Base-by-base conservation (phyloP, 1,140 invertebrate species). In the Scaptomyza pallida region DNA sequence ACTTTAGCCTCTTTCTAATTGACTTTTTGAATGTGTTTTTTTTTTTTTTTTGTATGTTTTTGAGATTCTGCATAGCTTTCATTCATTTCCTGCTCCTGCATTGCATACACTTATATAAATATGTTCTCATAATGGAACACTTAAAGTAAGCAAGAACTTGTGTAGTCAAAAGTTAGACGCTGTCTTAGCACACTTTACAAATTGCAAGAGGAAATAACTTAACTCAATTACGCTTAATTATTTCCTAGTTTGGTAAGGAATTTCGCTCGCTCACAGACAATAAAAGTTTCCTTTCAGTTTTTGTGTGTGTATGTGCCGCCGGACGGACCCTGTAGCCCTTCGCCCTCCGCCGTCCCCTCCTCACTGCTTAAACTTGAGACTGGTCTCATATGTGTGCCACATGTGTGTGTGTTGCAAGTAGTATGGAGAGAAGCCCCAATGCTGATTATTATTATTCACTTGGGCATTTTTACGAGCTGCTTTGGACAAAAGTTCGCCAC, bases 211-310 rank as follows among this genome's bases (percentile, higher is more conserved):
- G 83, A 88, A 88, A 88, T 88, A 83, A 82, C 83, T 89, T 86
- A 89, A 89, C 85, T 89, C 85, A 89, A 89, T 89, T 89, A 89
- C 73, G 85, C 85, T 89, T 89, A 89, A 89, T 89, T 89, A 89
- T 89, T 89, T 89, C 83, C 85, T 89, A 85, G 85, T 89, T n/a
- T 81, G 68, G 64, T 52, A 82, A 82, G 75, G 81, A 86, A 86
- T 88, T 74, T 86, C 62, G 79, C 48, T 60, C 69, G 76, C 64
- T 67, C 63, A 81, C 70, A 74, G 81, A 86, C 81, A 86, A 81
- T 86, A 86, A 86, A 86, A 86, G 77, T 86, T 86, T 86, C 75
- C 60, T 71, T 77, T 75, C n/a, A 64, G 56, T 86, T 81, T 85
- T 85, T 77, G 82, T 81, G 70, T 83, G 8, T 30, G 1, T 30